Percentiles rank a stretch among this genome's conserved stretches.
Evolutionary conservation across 2,797 vertebrate species (phyloP).

Genomic region (Artibeus lituratus): DNA sequence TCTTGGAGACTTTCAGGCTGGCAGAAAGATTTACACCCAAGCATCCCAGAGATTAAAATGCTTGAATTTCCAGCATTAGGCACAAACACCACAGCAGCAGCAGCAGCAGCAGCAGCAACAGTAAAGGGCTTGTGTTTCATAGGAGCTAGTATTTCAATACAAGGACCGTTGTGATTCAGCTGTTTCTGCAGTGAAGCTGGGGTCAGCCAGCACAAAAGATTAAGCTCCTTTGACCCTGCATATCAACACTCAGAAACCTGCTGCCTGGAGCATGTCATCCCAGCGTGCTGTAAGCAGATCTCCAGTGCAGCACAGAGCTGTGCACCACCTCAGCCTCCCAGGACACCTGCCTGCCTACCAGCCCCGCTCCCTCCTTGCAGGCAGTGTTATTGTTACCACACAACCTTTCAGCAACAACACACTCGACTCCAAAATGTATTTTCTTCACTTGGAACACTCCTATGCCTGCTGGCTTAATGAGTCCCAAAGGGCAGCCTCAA

Average conservation of each 20-base stretch:
- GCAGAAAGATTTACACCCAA: background rate
- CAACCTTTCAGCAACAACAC: background rate
- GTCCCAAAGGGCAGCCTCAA: constrained; percentile 16
- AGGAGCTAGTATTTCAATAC: background rate
- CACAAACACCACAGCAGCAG: background rate
- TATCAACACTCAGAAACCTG: background rate
- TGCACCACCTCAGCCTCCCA: background rate
- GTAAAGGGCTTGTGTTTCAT: background rate
- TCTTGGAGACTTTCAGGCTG: background rate
- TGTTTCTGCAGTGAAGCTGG: background rate
- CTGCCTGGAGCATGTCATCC: background rate
- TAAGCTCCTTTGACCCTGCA: background rate
- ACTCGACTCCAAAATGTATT: background rate
- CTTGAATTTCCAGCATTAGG: background rate
- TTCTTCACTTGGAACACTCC: background rate
- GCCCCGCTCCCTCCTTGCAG: background rate
- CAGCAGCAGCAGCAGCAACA: too few species aligned
- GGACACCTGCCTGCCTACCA: background rate
- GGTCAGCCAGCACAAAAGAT: background rate
- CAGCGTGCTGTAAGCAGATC: background rate
- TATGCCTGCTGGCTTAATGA: constrained; percentile 30
- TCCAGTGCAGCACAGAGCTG: background rate
- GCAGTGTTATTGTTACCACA: background rate
- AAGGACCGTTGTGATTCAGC: background rate
- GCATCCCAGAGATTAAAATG: background rate